Evolutionary conservation across 1,140 invertebrate genomes (phyloP).

Genomic region (Augochlora pura): DNA sequence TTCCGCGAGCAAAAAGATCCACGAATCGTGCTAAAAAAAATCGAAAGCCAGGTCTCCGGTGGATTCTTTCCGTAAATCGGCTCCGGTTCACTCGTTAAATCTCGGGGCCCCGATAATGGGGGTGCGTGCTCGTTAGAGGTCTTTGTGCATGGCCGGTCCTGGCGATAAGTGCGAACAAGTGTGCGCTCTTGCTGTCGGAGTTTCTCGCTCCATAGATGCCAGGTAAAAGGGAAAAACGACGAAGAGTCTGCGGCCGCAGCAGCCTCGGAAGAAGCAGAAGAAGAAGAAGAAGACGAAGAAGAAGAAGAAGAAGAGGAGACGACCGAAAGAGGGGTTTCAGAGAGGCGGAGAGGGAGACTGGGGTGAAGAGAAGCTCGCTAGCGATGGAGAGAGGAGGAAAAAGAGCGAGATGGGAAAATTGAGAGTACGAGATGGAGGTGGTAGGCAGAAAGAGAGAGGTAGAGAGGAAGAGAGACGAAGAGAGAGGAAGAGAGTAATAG

Average conservation of each 20-base stretch:
- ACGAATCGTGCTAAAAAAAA: too few relatives aligned
- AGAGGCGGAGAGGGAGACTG: too few relatives aligned
- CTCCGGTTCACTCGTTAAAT: not conserved
- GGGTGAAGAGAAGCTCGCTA: too few relatives aligned
- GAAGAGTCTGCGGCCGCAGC: not conserved
- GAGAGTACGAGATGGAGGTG: too few relatives aligned
- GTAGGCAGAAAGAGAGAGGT: not conserved
- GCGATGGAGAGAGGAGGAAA: too few relatives aligned
- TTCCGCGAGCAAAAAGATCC: too few relatives aligned
- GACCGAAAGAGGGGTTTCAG: too few relatives aligned
- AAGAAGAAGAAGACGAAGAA: not conserved
- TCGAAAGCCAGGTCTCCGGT: too few relatives aligned
- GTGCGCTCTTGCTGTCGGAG: conserved; percentile 45
- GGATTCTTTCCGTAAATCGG: too few relatives aligned
- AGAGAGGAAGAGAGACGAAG: not conserved
- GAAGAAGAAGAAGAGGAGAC: not conserved
- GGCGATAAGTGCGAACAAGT: conserved; percentile 57
- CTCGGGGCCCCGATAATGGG: conserved; percentile 42
- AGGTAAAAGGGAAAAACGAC: conserved; percentile 30
- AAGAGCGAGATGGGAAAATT: not conserved
- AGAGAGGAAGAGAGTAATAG: not conserved
- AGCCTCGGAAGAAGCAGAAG: not conserved
- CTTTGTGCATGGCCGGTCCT: too few relatives aligned
- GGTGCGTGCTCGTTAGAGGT: conserved; percentile 58
- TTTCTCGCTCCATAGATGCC: conserved; percentile 31